Evolutionary conservation across 37 sponge, comb jelly and placozoan species (phyloP), one percentile per base, ranked within the genome.

Genomic region (Dysidea cf. avara): DNA sequence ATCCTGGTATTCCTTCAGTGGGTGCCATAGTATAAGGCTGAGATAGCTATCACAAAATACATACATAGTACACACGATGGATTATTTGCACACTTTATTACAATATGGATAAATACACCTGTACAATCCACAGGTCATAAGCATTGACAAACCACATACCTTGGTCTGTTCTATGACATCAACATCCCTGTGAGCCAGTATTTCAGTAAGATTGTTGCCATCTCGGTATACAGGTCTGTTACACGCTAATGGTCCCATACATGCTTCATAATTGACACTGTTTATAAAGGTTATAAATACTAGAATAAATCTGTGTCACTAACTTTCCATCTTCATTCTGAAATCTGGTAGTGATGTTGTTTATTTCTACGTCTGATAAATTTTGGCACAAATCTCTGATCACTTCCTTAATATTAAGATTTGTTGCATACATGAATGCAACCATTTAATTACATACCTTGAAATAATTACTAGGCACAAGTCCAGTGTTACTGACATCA

Each of bases 1-100:
- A 57, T n/a, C 79, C 79, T 33, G 79, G 69, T 25, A 78, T 38
- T 5, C 79, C 79, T 68, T 67, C 37, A 7, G 56, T 36, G 56
- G 79, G 79, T 38, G 25, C 39, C 11, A 30, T 26, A 5, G 68
- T 47, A 3, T 68, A 22, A 43, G 29, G 50, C 2, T 68, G 83
- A 16, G 69, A 22, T 9, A 14, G 13, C 64, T 63, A 28, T 63
- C 5, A 20, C 34, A 63, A n/a, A 11, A 11, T n/a, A 28, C 22
- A 58, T 28, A 58, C 22, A 58, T 18, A 58, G n/a, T 18, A 58
- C 60, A 58, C 22, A 58, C 22, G 22, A 22, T 11, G 11, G 22
- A 11, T 25, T 18, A 21, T 18, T 11, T 11, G 22, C 16, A 58
- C 60, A 58, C 60, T 18, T n/a, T n/a, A n/a, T n/a, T n/a, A n/a